Percentiles rank a stretch among this genome's conserved stretches.
These are phyloP conservation scores for Gallinago paraguaiae DNA, from an alignment of 2,113 vertebrate genomes.

Conservation along the genomic window DNA sequence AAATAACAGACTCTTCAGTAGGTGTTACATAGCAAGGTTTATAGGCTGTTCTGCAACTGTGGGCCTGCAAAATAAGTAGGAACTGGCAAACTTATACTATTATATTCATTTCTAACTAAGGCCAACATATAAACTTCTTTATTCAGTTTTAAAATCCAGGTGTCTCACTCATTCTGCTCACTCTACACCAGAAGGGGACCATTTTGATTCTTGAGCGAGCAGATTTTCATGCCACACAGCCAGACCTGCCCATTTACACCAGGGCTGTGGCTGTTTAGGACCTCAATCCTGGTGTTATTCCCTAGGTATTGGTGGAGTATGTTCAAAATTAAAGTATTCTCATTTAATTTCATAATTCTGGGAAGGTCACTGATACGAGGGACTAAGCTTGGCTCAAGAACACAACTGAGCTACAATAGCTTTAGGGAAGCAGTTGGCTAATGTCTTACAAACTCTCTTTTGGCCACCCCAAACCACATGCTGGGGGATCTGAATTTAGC, in stretches of 20 bases:
- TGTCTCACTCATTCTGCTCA: neutral
- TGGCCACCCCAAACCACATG: neutral
- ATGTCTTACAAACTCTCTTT: neutral
- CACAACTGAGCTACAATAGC: neutral
- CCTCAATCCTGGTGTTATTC: neutral
- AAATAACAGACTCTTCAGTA: neutral
- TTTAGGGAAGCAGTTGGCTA: neutral
- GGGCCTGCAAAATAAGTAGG: neutral
- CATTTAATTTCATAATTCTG: neutral
- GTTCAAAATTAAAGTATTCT: neutral
- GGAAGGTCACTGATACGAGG: neutral
- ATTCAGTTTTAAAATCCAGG: neutral
- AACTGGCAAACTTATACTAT: neutral
- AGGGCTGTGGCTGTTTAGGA: neutral
- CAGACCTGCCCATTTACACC: neutral
- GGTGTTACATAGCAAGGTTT: neutral
- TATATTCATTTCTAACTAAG: neutral
- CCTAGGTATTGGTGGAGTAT: neutral
- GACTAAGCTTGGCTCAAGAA: neutral
- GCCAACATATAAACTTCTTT: neutral
- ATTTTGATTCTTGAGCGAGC: neutral
- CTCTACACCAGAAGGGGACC: neutral
- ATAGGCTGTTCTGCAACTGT: neutral
- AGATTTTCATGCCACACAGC: neutral
- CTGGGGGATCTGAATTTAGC: neutral